Evolutionary conservation across 2,113 vertebrate genomes (phyloP).

Genomic region (Trichomycterus rosablanca): DNA sequence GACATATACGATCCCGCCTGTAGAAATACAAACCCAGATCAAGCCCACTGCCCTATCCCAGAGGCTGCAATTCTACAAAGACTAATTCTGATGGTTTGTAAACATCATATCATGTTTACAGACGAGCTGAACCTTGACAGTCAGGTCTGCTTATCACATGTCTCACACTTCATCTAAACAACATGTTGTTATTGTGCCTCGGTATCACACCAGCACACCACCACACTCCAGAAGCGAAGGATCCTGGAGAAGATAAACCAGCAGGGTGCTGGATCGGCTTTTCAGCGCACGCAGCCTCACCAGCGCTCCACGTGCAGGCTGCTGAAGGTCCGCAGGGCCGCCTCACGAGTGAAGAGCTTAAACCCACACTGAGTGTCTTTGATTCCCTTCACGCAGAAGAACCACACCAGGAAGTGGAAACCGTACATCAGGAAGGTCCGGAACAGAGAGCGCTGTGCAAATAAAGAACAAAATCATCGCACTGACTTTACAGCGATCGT

Average conservation of each 20-base stretch:
- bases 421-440: slow-evolving; percentile 92
- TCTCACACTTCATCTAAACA: neutral
- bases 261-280: neutral
- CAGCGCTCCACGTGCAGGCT: slow-evolving; percentile 89
- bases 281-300: slow-evolving; percentile 56
- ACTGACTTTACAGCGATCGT: neutral
- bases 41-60: no score
- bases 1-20: no score
- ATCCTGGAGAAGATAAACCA: no score
- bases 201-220: no score
- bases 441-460: slow-evolving; percentile 83
- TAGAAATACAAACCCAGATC: no score
- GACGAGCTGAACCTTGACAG: no score
- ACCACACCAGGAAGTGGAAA: slow-evolving; percentile 98
- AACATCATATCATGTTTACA: no score
- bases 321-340: slow-evolving; percentile 82
- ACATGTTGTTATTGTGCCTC: neutral
- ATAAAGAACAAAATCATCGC: neutral
- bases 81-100: no score
- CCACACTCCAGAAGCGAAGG: no score
- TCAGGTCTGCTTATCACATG: no score
- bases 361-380: slow-evolving; percentile 94
- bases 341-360: slow-evolving; percentile 90
- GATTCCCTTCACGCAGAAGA: slow-evolving; percentile 89
- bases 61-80: no score